Percentiles rank a stretch among this genome's conserved stretches.
phyloP scores from a whole-genome alignment of 2,888 invertebrate genomes.

The Proisotoma minuta region DNA sequence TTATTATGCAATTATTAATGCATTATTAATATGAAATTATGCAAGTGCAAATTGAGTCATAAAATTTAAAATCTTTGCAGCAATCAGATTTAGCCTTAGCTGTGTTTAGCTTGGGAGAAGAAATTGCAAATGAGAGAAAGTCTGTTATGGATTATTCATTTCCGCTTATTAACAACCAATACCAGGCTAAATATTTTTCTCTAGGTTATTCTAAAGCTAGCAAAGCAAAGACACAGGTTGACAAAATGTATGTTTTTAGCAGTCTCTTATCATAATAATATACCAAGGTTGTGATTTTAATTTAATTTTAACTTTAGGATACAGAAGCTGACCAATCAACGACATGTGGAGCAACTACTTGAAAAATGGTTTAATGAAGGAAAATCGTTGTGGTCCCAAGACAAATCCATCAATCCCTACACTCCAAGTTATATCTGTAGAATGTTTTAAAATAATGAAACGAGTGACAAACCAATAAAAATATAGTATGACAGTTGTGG shows the following conservation, averaged over 20 bases:
- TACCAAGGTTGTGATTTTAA: too few relatives aligned
- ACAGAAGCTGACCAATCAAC: background rate
- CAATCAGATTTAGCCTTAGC: background rate
- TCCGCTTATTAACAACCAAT: background rate
- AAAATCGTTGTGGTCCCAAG: background rate
- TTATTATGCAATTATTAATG: background rate
- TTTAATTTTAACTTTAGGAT: background rate
- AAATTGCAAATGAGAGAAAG: background rate
- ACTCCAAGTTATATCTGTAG: background rate
- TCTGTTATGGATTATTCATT: background rate
- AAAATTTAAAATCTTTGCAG: background rate
- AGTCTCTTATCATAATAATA: too few relatives aligned
- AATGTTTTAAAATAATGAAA: background rate
- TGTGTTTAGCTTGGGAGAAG: too few relatives aligned
- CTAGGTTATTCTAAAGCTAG: background rate
- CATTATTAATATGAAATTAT: background rate
- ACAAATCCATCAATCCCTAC: background rate
- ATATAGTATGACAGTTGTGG: too few relatives aligned
- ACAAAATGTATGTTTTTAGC: background rate
- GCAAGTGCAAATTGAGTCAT: too few relatives aligned
- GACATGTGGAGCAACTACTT: background rate
- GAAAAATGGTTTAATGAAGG: conserved; percentile 2
- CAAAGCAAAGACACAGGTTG: background rate
- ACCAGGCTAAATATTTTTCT: background rate
- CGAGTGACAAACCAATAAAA: background rate